Percentiles rank a stretch among this genome's conserved stretches.
phyloP scores from a whole-genome alignment of 2,113 vertebrate species.

The Rhizomys pruinosus region DNA sequence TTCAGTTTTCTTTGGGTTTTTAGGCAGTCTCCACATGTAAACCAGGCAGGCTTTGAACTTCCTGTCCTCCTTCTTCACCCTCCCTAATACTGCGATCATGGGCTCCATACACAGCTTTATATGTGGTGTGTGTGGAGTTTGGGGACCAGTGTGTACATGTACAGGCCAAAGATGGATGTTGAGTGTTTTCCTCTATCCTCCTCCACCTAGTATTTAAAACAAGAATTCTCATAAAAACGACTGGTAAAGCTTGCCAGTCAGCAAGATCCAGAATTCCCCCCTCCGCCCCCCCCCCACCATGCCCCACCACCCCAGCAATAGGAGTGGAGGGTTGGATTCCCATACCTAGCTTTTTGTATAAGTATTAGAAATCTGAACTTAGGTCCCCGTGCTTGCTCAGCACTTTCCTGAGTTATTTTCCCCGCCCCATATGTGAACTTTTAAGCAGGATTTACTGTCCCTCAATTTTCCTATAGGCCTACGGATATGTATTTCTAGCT shows the following conservation, averaged over 20 bases:
- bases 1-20: background rate
- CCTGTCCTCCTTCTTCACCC: background rate
- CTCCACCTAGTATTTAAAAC: no score
- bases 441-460: conserved; percentile 2
- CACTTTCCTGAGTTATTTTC: background rate
- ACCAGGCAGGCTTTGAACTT: background rate
- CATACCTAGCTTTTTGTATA: background rate
- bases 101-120: background rate
- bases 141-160: background rate
- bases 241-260: no score
- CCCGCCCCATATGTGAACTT: background rate
- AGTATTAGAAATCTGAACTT: background rate
- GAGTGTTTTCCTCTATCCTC: no score
- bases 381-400: background rate
- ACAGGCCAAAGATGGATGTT: background rate
- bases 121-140: no score
- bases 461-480: background rate
- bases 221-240: no score
- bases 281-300: no score
- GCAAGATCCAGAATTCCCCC: no score
- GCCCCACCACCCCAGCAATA: background rate
- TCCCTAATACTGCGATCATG: background rate
- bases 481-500: conserved; percentile 46
- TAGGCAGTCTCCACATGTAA: background rate
- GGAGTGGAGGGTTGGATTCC: background rate